phyloP scores from a whole-genome alignment of 2,888 invertebrate species.

The Drosophila nr. fundita region DNA sequence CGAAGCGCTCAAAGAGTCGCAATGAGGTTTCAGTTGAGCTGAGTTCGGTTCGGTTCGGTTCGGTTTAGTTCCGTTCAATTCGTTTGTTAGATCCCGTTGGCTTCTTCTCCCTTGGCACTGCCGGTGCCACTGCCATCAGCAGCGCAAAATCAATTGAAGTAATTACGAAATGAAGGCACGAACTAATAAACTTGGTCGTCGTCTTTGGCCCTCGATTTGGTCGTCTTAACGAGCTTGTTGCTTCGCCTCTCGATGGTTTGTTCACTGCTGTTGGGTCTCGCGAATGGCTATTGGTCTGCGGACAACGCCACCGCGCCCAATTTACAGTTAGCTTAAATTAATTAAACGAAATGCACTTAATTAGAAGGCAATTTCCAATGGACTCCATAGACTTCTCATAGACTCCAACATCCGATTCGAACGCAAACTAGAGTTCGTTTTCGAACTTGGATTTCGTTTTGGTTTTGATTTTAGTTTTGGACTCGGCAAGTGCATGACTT shows the following conservation, averaged over 20 bases:
- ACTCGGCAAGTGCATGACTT: slow-evolving; percentile 75
- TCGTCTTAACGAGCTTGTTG: slow-evolving; percentile 74
- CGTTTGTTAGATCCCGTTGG: slow-evolving; percentile 63
- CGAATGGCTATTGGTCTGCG: slow-evolving; percentile 55
- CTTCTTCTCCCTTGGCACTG: slow-evolving; percentile 30
- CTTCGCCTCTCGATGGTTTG: slow-evolving; percentile 20
- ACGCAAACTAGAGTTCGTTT: slow-evolving; percentile 13
- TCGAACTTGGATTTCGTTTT: slow-evolving; percentile 33
- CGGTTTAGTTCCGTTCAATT: slow-evolving; percentile 69
- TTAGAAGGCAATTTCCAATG: slow-evolving; percentile 79
- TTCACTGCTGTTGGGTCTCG: slow-evolving; percentile 36
- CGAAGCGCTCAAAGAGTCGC: slow-evolving; percentile 79
- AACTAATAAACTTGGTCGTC: slow-evolving; percentile 84
- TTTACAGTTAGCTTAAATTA: slow-evolving; percentile 84
- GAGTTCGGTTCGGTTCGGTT: slow-evolving; percentile 39
- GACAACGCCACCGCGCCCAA: slow-evolving; percentile 75
- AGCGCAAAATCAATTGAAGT: slow-evolving; percentile 84
- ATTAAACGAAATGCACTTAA: slow-evolving; percentile 83
- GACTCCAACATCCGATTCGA: slow-evolving; percentile 24
- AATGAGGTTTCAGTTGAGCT: slow-evolving; percentile 62
- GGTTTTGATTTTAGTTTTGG: slow-evolving; percentile 17
- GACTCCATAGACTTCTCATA: slow-evolving; percentile 35
- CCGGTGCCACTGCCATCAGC: slow-evolving; percentile 70
- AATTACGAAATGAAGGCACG: slow-evolving; percentile 85
- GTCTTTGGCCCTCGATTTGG: slow-evolving; percentile 68